phyloP scores from a whole-genome alignment of 2,113 vertebrate genomes.

The Petaurus breviceps region DNA sequence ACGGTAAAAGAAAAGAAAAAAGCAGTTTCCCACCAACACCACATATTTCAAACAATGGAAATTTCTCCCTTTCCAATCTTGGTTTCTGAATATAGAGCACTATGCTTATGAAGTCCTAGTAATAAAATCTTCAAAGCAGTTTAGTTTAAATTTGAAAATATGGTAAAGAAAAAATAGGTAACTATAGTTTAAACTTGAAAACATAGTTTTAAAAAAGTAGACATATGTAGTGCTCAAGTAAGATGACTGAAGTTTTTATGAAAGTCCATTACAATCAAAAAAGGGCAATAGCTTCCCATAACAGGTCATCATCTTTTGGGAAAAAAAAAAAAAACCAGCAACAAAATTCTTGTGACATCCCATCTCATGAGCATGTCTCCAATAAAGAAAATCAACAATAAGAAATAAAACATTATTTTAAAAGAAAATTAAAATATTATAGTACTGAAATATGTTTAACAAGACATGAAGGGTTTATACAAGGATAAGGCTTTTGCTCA shows the following conservation, averaged over 20 bases:
- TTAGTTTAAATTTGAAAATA: not conserved
- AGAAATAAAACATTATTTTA: not conserved
- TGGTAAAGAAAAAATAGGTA: no score
- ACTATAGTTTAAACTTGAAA: not conserved
- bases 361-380: not conserved
- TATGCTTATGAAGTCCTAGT: not conserved
- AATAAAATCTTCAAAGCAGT: not conserved
- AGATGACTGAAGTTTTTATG: not conserved
- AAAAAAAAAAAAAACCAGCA: not conserved
- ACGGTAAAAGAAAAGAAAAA: not conserved
- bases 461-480: constrained; percentile 20
- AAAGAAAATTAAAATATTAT: not conserved
- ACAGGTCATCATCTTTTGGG: not conserved
- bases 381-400: not conserved
- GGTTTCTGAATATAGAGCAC: not conserved
- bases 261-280: not conserved
- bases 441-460: not conserved
- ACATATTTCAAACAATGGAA: not conserved
- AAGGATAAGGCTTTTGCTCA: not conserved
- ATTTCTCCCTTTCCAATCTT: constrained; percentile 35
- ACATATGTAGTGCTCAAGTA: not conserved
- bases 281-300: not conserved
- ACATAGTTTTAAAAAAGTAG: not conserved
- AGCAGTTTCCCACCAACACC: not conserved
- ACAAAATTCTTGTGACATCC: accelerated